Base-by-base conservation (phyloP, 2,113 vertebrate genomes). In the Ceyx cyanopectus region DNA sequence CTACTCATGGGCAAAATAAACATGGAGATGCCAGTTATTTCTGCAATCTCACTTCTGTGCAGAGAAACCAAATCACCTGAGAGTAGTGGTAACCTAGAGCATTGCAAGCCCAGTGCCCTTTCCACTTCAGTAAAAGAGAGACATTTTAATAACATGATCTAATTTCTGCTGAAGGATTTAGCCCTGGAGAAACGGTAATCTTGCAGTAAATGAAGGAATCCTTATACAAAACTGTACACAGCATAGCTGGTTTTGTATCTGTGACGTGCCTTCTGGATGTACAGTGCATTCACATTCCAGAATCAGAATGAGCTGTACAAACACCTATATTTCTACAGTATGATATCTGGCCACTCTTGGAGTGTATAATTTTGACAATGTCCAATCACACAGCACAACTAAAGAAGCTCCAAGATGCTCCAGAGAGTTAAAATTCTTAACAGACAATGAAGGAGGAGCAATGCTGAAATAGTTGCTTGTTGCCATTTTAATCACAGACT, bases 101-200 rank as follows among this genome's bases (percentile, higher is more conserved):
- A 54, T 65, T 1, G 0, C n/a, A 76, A 62, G 7, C 63, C 70
- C 34, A 5, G 24, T 90, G 76, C 65, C 34, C 67, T 91, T 94
- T 95, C 62, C 75, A 82, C 30, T 89, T 87, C 67, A 80, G 62
- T 69, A 50, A 27, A 7, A 81, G 67, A 53, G 13, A 73, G 14
- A 19, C 17, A 50, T 92, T 90, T 80, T 82, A 94, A 82, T 78
- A 48, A 45, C 14, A 6, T 81, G 40, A 75, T 79, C 74, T 76
- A 82, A 79, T 89, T 89, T 91, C 81, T 89, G 45, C 22, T 69
- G 84, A 79, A 89, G 58, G 58, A 66, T 76, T 82, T 91, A 89
- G 16, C 37, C 73, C 87, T 85, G 58, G 73, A 92, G 81, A 85
- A 91, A 73, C 50, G 30, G 37, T 58, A 53, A 23, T 75, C 23